These are phyloP conservation scores for Clarias platycephalus DNA, from an alignment of 2,797 vertebrate species.

Conservation along the genomic window DNA sequence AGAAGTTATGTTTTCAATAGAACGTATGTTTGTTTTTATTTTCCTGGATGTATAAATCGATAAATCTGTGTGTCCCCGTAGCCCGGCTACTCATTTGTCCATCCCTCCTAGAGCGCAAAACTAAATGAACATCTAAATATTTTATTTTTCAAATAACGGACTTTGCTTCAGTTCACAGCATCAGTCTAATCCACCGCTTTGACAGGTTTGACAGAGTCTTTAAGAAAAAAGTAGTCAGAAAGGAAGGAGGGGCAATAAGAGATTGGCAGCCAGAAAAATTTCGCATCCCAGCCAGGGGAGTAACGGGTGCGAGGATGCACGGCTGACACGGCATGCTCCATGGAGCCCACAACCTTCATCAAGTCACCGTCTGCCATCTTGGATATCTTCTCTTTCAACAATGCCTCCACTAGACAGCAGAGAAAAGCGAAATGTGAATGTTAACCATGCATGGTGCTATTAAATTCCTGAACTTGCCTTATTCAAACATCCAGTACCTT, in stretches of 20 bases:
- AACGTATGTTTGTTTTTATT: background rate
- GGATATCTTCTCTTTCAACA: constrained; percentile 51
- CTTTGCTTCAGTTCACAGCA: background rate
- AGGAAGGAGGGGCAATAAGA: constrained; percentile 80
- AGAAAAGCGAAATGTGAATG: background rate
- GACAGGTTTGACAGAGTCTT: constrained; percentile 56
- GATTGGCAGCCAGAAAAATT: constrained; percentile 82
- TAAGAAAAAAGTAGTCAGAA: constrained; percentile 67
- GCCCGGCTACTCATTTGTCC: background rate
- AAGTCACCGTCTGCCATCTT: constrained; percentile 68
- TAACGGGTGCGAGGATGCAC: constrained; percentile 80
- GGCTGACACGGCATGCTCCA: constrained; percentile 84
- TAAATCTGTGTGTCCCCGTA: background rate
- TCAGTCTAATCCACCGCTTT: constrained; percentile 27
- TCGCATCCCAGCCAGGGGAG: constrained; percentile 84
- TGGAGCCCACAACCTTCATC: constrained; percentile 78
- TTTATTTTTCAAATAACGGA: background rate
- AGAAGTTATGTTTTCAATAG: background rate
- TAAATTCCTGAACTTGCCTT: background rate
- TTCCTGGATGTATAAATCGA: background rate
- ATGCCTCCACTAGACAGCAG: constrained; percentile 45
- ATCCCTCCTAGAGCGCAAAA: background rate
- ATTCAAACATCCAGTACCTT: constrained; percentile 54
- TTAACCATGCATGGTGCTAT: background rate
- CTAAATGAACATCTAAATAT: too few species aligned